Percentiles rank a stretch among this genome's conserved stretches.
phyloP scores from a whole-genome alignment of 2,888 invertebrate genomes.

The Exocentrus adspersus region DNA sequence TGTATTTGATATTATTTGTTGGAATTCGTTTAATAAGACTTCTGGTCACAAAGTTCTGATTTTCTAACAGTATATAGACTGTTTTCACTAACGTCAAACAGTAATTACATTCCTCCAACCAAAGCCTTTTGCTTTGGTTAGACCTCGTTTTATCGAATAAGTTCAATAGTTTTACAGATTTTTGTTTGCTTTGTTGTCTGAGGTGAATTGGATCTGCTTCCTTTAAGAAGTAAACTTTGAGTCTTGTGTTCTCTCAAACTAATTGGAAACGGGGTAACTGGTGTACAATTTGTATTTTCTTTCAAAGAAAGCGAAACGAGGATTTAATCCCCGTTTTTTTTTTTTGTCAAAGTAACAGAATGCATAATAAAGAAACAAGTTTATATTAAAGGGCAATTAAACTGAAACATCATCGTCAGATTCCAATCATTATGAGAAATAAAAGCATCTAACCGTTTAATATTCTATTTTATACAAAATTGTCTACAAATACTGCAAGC shows the following conservation, averaged over 20 bases:
- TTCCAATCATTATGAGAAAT: no score
- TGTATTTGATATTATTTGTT: no score
- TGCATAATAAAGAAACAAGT: background rate
- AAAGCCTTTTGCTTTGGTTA: constrained; percentile 35
- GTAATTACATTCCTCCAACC: constrained; percentile 43
- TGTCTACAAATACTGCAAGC: no score
- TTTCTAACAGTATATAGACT: background rate
- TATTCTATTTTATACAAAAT: no score
- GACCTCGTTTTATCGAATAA: constrained; percentile 41
- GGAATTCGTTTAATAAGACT: no score
- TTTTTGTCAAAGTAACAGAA: background rate
- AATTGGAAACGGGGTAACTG: constrained; percentile 33
- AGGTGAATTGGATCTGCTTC: constrained; percentile 35
- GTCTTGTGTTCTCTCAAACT: constrained; percentile 29
- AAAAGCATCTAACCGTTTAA: no score
- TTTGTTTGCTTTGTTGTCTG: constrained; percentile 35
- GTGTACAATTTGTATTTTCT: constrained; percentile 25
- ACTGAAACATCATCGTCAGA: no score
- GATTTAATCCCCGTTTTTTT: constrained; percentile 7
- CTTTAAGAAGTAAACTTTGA: constrained; percentile 33
- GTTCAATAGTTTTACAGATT: constrained; percentile 43
- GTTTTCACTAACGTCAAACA: background rate
- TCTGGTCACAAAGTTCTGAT: no score
- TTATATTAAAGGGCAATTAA: background rate
- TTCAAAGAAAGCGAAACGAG: constrained; percentile 9